Evolutionary conservation across 2,797 vertebrate genomes (phyloP).

Genomic region (Acrossocheilus wenchowensis): DNA sequence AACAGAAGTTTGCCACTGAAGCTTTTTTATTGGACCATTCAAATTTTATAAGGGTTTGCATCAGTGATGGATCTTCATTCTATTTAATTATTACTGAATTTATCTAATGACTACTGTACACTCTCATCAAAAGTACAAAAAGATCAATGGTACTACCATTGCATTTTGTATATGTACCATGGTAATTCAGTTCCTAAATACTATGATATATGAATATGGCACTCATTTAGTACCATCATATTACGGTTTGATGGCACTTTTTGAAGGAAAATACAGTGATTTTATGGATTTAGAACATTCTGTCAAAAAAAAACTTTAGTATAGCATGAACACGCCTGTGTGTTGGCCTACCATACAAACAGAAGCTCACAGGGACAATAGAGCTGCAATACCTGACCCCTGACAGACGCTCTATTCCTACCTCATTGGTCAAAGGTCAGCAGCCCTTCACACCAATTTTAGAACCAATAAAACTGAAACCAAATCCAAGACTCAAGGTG

Average conservation of each 20-base stretch:
- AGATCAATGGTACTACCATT: too few species aligned
- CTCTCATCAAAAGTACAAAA: neutral
- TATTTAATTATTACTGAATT: neutral
- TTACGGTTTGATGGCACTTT: neutral
- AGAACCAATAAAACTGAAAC: slow-evolving; percentile 81
- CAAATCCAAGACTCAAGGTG: slow-evolving; percentile 81
- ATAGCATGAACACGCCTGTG: slow-evolving; percentile 36
- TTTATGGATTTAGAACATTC: neutral
- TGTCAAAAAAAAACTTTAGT: neutral
- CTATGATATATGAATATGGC: neutral
- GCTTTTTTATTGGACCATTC: neutral
- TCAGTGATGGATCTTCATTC: neutral
- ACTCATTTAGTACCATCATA: neutral
- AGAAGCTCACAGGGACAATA: slow-evolving; percentile 59
- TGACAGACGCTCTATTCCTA: slow-evolving; percentile 77
- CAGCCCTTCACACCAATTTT: slow-evolving; percentile 70
- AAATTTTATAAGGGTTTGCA: neutral
- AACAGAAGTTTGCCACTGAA: neutral
- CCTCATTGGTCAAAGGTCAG: slow-evolving; percentile 76
- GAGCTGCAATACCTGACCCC: slow-evolving; percentile 66
- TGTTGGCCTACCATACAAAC: neutral
- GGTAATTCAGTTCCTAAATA: neutral
- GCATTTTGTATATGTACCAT: neutral
- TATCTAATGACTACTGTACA: neutral
- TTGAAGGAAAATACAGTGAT: neutral